A percentile compares a stretch with the other conserved stretches of the same genome.
Conservation (phyloP, 2,113 vertebrate species). For the Hipposideros armiger region DNA sequence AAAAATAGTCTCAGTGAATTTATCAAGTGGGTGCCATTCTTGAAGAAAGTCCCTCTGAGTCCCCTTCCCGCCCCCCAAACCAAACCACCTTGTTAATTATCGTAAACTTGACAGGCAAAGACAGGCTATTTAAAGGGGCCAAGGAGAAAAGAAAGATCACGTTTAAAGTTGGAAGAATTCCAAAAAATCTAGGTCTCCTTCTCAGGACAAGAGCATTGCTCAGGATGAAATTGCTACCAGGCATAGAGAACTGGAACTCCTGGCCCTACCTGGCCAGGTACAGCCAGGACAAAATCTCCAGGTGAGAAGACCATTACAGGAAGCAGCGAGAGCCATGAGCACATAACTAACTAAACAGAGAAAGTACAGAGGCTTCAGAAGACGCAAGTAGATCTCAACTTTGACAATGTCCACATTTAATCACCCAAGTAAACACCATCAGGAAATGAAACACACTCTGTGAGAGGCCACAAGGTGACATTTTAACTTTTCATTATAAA, state of each 20-base stretch:
- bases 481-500: constrained; percentile 6
- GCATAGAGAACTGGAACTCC: neutral
- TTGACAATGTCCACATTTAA: neutral
- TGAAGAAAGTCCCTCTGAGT: neutral
- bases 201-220: neutral
- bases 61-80: neutral
- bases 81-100: neutral
- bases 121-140: neutral
- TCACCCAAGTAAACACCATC: neutral
- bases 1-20: neutral
- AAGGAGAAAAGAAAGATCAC: neutral
- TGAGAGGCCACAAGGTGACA: neutral
- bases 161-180: neutral
- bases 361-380: neutral
- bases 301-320: neutral
- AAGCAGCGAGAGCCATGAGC: neutral
- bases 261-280: neutral
- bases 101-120: neutral
- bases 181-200: neutral
- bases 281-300: neutral
- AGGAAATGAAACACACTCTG: neutral
- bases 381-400: neutral
- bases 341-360: neutral
- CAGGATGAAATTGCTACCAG: neutral
- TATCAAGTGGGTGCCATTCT: neutral